A percentile compares a stretch with the other conserved stretches of the same genome.
phyloP scores from a whole-genome alignment of 2,888 invertebrate genomes.

The Strigamia transsilvanica region DNA sequence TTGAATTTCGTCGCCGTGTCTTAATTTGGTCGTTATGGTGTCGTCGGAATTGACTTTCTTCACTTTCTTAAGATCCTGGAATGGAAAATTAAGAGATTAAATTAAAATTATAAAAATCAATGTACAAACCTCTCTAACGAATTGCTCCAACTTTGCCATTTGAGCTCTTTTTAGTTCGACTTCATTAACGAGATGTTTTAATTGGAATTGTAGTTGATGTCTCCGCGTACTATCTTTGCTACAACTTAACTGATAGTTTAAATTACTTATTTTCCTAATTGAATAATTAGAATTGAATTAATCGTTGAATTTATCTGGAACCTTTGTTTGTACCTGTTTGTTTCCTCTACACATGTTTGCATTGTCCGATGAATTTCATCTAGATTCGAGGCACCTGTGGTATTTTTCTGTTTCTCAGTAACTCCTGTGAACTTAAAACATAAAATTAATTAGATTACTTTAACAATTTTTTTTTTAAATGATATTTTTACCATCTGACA shows the following conservation, averaged over 20 bases:
- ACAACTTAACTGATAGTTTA: slow-evolving; percentile 8
- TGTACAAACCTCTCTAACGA: not conserved
- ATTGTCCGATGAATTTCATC: not conserved
- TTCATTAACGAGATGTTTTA: not conserved
- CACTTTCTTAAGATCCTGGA: not conserved
- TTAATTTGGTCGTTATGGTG: not conserved
- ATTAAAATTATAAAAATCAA: not conserved
- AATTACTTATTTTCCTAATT: not conserved
- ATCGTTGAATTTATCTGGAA: not conserved
- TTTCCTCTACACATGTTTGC: not conserved
- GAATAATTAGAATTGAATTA: not conserved
- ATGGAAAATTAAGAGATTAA: not conserved
- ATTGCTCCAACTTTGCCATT: not conserved
- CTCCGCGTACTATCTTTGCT: not conserved
- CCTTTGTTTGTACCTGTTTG: not conserved
- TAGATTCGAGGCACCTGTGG: not conserved
- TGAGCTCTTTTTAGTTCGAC: not conserved
- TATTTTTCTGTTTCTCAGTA: not conserved
- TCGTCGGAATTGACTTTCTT: not conserved
- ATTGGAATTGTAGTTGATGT: not conserved
- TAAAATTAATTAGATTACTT: not conserved
- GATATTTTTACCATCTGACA: not conserved
- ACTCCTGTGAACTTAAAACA: not conserved
- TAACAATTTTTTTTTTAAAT: not conserved
- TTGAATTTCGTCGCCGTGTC: not conserved